A percentile compares a stretch with the other conserved stretches of the same genome.
Evolutionary conservation across 1,140 invertebrate genomes (phyloP).

Genomic region (Eurosta solidaginis): DNA sequence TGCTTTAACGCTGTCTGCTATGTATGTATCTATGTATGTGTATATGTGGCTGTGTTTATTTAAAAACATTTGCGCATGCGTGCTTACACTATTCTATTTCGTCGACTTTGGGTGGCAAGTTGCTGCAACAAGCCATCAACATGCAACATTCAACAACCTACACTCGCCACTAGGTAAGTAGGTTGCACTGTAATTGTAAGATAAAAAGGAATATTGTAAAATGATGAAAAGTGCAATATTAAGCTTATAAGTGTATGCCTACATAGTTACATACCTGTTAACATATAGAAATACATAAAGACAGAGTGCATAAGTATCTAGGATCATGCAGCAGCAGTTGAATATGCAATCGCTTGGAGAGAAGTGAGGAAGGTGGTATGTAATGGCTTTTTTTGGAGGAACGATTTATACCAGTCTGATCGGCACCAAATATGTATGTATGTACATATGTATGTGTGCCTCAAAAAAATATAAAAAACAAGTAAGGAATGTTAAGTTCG

Average conservation of each 20-base stretch:
- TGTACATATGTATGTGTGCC: no score
- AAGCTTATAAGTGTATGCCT: no score
- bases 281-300: no score
- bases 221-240: background rate
- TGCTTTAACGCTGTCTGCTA: no score
- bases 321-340: no score
- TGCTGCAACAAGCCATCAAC: background rate
- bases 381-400: background rate
- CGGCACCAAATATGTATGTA: background rate
- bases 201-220: background rate
- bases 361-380: background rate
- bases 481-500: no score
- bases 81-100: background rate
- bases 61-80: background rate
- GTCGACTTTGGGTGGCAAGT: conserved; percentile 10
- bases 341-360: no score
- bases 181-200: background rate
- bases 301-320: no score
- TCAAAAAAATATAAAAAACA: no score
- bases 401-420: background rate
- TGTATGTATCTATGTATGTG: background rate
- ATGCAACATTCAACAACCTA: conserved; percentile 6
- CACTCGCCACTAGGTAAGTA: conserved; percentile 27
- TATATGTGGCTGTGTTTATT: background rate
- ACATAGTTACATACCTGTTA: background rate